Percentiles rank a stretch among this genome's conserved stretches.
Conservation (phyloP, 2,797 vertebrate species). For the Amphiprion clarkii region DNA sequence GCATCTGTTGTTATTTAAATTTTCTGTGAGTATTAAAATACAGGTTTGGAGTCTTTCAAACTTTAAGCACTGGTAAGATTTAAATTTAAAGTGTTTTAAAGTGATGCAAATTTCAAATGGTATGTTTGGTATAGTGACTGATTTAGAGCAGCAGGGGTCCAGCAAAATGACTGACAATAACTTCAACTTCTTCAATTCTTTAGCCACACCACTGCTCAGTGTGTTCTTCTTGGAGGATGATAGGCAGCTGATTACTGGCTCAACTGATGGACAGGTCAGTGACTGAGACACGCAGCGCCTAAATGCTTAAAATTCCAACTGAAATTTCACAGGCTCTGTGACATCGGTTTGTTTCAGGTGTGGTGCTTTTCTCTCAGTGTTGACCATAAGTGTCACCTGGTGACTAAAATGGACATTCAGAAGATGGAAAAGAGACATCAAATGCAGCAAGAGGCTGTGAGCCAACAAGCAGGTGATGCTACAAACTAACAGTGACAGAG, state of each 20-base stretch:
- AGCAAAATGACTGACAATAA: constrained; percentile 1
- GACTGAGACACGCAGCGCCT: not conserved
- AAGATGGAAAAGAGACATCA: constrained; percentile 84
- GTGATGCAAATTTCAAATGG: not conserved
- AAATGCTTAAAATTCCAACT: not conserved
- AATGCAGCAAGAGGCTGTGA: constrained; percentile 47
- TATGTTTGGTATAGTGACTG: not conserved
- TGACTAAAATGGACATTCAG: constrained; percentile 86
- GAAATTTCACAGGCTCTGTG: constrained; percentile 3
- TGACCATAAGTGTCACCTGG: constrained; percentile 82
- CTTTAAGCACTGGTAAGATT: not conserved
- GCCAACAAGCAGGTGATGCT: constrained; percentile 59
- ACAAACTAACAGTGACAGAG: not conserved
- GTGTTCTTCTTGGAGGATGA: constrained; percentile 82
- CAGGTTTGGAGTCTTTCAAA: not conserved
- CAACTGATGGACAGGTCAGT: constrained; percentile 89
- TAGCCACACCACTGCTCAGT: constrained; percentile 89
- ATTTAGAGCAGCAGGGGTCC: not conserved
- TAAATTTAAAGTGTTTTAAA: not conserved
- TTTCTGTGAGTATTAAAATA: not conserved
- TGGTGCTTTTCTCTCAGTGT: constrained; percentile 88
- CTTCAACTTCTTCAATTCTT: not conserved
- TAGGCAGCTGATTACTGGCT: constrained; percentile 87
- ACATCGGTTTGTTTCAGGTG: constrained; percentile 78
- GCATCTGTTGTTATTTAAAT: not conserved